Evolutionary conservation across 2,113 vertebrate species (phyloP).

Genomic region (Coptodon bakossiorum): DNA sequence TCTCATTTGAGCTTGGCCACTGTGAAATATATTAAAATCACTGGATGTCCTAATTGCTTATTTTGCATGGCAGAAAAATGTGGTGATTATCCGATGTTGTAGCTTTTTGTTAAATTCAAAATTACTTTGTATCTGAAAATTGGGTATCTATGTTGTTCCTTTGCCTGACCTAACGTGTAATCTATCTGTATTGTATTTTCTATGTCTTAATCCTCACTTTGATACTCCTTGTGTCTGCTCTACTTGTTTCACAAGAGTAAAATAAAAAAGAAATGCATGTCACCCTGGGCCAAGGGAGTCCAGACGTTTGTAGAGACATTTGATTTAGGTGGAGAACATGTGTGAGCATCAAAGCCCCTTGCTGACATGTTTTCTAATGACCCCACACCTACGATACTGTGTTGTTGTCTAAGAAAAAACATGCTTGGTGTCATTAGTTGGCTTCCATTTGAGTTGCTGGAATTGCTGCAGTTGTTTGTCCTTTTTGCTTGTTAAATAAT

Average conservation of each 20-base stretch:
- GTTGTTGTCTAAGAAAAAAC: background rate
- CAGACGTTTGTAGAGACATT: background rate
- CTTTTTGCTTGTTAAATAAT: background rate
- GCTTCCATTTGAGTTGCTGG: background rate
- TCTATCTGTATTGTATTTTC: background rate
- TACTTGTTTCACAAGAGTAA: background rate
- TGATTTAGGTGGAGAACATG: background rate
- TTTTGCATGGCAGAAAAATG: background rate
- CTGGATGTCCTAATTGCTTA: background rate
- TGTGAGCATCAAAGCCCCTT: background rate
- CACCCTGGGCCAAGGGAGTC: background rate
- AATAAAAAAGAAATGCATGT: background rate
- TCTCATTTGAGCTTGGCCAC: background rate
- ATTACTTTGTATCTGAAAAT: background rate
- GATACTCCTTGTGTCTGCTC: background rate
- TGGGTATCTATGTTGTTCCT: background rate
- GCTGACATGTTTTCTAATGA: background rate
- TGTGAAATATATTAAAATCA: background rate
- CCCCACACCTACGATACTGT: background rate
- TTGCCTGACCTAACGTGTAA: background rate
- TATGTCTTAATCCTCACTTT: background rate
- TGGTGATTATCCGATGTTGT: background rate
- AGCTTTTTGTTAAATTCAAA: background rate
- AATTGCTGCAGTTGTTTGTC: background rate
- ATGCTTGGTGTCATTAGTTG: background rate